These are phyloP conservation scores for Hydrotaea cyrtoneurina DNA, from an alignment of 2,888 invertebrate species.

Conservation along the genomic window DNA sequence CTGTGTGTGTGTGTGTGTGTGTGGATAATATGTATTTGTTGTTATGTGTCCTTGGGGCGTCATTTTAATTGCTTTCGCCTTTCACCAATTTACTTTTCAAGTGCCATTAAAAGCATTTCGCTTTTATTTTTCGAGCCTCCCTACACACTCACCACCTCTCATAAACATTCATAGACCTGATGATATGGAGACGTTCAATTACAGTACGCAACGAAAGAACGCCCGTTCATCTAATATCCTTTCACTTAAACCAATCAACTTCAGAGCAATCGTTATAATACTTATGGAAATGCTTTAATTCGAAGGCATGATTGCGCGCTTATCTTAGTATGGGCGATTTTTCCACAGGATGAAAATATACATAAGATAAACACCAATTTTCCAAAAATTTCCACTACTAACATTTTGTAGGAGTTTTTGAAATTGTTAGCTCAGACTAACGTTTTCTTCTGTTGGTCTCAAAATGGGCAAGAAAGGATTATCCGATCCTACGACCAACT, in stretches of 20 bases:
- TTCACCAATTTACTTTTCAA: slow-evolving; percentile 79
- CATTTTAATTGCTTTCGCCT: slow-evolving; percentile 78
- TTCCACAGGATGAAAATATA: no score
- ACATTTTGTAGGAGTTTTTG: no score
- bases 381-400: no score
- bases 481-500: no score
- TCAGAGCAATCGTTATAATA: background rate
- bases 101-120: slow-evolving; percentile 77
- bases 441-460: no score
- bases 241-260: background rate
- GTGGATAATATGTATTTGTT: slow-evolving; percentile 63
- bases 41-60: slow-evolving; percentile 81
- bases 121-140: slow-evolving; percentile 66
- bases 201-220: background rate
- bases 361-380: no score
- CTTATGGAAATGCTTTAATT: no score
- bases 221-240: background rate
- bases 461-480: no score
- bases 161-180: slow-evolving; percentile 19
- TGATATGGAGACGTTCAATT: slow-evolving; percentile 28
- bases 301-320: no score
- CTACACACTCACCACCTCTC: slow-evolving; percentile 1
- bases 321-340: no score
- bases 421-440: no score
- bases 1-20: slow-evolving; percentile 37